A percentile compares a stretch with the other conserved stretches of the same genome.
phyloP scores from a whole-genome alignment of 2,888 invertebrate species.

The Coelopa pilipes region DNA sequence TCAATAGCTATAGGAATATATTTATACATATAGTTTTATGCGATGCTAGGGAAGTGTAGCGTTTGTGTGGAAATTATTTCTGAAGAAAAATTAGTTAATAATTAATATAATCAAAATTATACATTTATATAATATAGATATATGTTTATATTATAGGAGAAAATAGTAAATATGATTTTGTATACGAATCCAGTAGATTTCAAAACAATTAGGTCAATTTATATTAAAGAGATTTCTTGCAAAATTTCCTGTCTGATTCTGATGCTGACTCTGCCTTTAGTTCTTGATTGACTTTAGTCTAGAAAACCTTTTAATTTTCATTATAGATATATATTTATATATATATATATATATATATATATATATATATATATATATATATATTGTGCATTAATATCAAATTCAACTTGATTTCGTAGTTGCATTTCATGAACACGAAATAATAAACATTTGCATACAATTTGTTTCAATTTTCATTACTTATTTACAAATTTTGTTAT shows the following conservation, averaged over 20 bases:
- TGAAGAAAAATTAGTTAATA: too few relatives aligned
- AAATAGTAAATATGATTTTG: neutral
- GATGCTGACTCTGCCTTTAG: neutral
- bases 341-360: too few relatives aligned
- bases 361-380: too few relatives aligned
- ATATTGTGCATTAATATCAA: constrained; percentile 33
- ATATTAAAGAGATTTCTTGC: constrained; percentile 50
- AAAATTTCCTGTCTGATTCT: constrained; percentile 26
- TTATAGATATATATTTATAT: too few relatives aligned
- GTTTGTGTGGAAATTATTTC: too few relatives aligned
- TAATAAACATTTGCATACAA: constrained; percentile 37
- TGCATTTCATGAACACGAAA: neutral
- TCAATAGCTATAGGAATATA: too few relatives aligned
- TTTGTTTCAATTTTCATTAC: neutral
- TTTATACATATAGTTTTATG: too few relatives aligned
- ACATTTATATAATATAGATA: neutral
- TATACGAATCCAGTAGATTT: neutral
- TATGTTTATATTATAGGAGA: neutral
- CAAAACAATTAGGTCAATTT: constrained; percentile 29
- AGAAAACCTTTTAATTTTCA: constrained; percentile 4
- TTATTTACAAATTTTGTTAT: constrained; percentile 23
- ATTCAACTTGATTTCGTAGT: constrained; percentile 10
- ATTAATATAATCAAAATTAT: too few relatives aligned
- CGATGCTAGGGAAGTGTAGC: too few relatives aligned
- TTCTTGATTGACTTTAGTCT: constrained; percentile 32